Conservation (phyloP, 1,140 invertebrate genomes). For the Ceratina australensis region DNA sequence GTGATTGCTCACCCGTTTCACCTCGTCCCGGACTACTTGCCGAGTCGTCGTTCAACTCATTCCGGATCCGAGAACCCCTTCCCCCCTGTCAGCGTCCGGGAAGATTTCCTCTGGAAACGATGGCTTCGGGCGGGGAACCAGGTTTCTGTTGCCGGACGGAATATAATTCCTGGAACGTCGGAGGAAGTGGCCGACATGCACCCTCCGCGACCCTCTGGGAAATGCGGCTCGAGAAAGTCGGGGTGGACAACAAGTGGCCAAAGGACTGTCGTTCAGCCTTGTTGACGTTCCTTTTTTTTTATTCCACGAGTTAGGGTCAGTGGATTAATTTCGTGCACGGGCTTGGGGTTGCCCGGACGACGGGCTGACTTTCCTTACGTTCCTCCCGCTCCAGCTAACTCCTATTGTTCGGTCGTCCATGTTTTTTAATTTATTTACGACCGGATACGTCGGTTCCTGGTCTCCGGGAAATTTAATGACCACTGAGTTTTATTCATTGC, state of each 20-base stretch:
- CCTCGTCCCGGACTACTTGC: constrained; percentile 65
- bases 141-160: constrained; percentile 60
- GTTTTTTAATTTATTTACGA: neutral
- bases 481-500: too few relatives aligned
- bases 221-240: constrained; percentile 26
- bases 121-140: constrained; percentile 13
- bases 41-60: constrained; percentile 53
- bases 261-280: constrained; percentile 21
- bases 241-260: constrained; percentile 52
- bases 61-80: constrained; percentile 60
- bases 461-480: too few relatives aligned
- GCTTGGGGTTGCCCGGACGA: neutral
- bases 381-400: neutral
- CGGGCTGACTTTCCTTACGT: neutral
- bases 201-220: constrained; percentile 34
- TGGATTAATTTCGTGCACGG: constrained; percentile 28
- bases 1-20: constrained; percentile 73
- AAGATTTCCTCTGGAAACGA: constrained; percentile 68
- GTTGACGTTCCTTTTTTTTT: constrained; percentile 19
- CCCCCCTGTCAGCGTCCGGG: constrained; percentile 55
- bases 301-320: constrained; percentile 8
- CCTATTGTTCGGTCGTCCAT: neutral
- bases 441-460: neutral
- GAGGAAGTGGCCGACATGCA: constrained; percentile 47
- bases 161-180: constrained; percentile 57